Percentiles rank a stretch among this genome's conserved stretches.
Evolutionary conservation across 2,113 vertebrate species (phyloP).

Genomic region (Daphoenositta chrysoptera): DNA sequence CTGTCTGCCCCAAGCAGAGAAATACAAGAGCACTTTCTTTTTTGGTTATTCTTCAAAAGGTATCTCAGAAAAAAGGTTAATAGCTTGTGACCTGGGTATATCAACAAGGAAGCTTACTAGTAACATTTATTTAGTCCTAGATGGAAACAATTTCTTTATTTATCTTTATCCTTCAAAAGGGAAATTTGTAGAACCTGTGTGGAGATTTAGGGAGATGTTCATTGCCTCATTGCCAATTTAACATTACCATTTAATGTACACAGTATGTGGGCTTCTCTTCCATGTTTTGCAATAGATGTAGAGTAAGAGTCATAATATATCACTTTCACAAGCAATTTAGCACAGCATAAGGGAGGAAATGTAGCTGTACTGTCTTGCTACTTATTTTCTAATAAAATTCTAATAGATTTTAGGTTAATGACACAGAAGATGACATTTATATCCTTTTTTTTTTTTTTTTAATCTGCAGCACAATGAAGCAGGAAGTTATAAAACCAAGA

Average conservation of each 20-base stretch:
- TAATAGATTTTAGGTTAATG: conserved; percentile 63
- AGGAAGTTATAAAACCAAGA: conserved; percentile 23
- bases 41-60: neutral
- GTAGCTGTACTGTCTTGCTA: conserved; percentile 40
- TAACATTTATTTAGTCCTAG: neutral
- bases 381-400: conserved; percentile 65
- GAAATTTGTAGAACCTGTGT: neutral
- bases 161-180: neutral
- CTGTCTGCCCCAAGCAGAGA: neutral
- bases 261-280: conserved; percentile 49
- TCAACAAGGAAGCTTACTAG: neutral
- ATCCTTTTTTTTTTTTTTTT: neutral
- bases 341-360: conserved; percentile 49
- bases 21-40: neutral
- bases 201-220: conserved; percentile 31
- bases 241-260: conserved; percentile 39
- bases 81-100: neutral
- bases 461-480: neutral
- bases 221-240: conserved; percentile 31
- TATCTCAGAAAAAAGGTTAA: neutral
- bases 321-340: conserved; percentile 66
- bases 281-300: conserved; percentile 22
- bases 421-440: conserved; percentile 57
- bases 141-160: neutral
- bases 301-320: conserved; percentile 40